Conservation (phyloP, 2,797 vertebrate species). For the Rhabdophis nuchalis region DNA sequence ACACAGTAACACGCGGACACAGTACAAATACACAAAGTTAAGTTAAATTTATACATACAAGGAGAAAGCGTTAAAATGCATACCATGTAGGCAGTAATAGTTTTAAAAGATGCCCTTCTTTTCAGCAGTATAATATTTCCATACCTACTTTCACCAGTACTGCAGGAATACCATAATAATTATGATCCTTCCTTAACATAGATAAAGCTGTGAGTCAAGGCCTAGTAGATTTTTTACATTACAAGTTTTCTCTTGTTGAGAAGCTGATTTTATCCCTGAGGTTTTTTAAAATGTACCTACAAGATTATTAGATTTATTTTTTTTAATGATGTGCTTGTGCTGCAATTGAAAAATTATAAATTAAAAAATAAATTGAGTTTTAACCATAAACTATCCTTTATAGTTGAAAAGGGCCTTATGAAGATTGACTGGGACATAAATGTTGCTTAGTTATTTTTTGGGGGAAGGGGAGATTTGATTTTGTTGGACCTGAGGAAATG, state of each 20-base stretch:
- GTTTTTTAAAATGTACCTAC: background rate
- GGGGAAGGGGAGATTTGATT: background rate
- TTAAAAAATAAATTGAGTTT: background rate
- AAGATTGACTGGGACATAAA: background rate
- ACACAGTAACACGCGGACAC: background rate
- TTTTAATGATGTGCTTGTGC: background rate
- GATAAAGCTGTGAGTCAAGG: background rate
- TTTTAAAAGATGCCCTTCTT: background rate
- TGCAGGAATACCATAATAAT: background rate
- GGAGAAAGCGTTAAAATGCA: background rate
- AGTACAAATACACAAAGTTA: background rate
- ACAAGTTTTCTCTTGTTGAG: background rate
- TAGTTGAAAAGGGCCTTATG: background rate
- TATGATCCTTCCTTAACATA: background rate
- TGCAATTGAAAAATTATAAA: background rate
- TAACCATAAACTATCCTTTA: background rate
- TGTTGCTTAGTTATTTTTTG: background rate
- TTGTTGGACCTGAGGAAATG: background rate
- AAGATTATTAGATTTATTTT: background rate
- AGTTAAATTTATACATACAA: background rate
- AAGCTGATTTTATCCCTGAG: background rate
- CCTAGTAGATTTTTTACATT: background rate
- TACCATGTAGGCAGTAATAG: background rate
- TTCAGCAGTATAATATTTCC: background rate
- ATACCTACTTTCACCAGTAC: background rate